phyloP scores from a whole-genome alignment of 2,797 vertebrate species.

The Sebastes cheni region DNA sequence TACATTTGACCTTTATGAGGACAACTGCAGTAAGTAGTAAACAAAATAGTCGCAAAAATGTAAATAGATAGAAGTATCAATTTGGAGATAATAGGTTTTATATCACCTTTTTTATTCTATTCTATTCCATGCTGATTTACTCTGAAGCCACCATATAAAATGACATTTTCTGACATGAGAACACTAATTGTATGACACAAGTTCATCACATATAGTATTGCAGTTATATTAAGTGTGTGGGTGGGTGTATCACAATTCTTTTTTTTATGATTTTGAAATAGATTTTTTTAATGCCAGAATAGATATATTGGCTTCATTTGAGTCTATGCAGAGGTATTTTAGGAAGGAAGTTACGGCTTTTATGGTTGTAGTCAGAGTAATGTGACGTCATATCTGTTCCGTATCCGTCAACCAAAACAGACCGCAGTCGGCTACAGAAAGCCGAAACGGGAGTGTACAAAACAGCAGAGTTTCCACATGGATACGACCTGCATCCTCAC shows the following conservation, averaged over 20 bases:
- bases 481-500: too few relatives aligned
- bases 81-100: neutral
- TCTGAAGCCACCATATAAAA: neutral
- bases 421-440: too few relatives aligned
- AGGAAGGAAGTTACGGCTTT: too few relatives aligned
- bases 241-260: too few relatives aligned
- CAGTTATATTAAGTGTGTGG: neutral
- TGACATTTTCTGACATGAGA: neutral
- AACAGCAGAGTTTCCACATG: too few relatives aligned
- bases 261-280: too few relatives aligned
- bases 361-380: too few relatives aligned
- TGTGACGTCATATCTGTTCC: too few relatives aligned
- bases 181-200: neutral
- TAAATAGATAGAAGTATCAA: neutral
- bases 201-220: neutral
- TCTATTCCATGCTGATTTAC: neutral
- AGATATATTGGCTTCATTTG: too few relatives aligned
- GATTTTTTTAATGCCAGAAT: too few relatives aligned
- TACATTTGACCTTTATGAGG: neutral
- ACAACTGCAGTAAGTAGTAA: neutral
- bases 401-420: too few relatives aligned
- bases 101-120: neutral
- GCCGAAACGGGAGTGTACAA: accelerated
- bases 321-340: too few relatives aligned
- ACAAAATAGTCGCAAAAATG: neutral